These are phyloP conservation scores for Heliothis subflexa DNA, from an alignment of 1,140 invertebrate genomes.

Conservation along the genomic window DNA sequence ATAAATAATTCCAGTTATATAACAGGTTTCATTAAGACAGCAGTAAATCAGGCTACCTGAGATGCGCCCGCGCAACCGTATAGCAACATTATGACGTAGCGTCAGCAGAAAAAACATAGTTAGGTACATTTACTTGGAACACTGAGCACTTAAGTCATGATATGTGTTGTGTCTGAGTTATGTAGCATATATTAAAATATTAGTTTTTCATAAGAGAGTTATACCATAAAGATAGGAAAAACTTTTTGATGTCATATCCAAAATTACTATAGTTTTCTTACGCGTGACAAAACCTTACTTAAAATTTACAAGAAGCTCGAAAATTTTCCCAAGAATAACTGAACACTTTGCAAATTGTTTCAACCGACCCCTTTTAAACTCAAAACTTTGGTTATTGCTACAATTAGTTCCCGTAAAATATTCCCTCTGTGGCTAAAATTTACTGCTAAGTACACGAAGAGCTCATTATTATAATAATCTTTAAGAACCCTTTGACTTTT, in stretches of 20 bases:
- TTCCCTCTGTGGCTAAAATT: conserved; percentile 71
- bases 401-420: conserved; percentile 77
- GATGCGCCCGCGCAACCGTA: conserved; percentile 66
- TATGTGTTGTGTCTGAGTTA: no score
- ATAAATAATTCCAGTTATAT: conserved; percentile 83
- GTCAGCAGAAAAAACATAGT: conserved; percentile 52
- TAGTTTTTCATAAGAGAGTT: no score
- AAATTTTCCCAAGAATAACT: conserved; percentile 61
- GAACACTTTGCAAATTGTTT: conserved; percentile 76
- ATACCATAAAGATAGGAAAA: neutral
- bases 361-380: conserved; percentile 51
- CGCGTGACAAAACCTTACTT: neutral
- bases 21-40: conserved; percentile 84
- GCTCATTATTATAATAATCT: conserved; percentile 65
- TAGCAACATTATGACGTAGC: conserved; percentile 60
- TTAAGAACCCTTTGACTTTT: conserved; percentile 48
- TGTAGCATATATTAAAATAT: no score
- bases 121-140: neutral
- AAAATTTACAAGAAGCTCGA: neutral
- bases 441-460: conserved; percentile 58
- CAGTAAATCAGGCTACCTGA: conserved; percentile 78
- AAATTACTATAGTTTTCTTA: conserved; percentile 16
- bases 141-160: no score
- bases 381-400: conserved; percentile 76
- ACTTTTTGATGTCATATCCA: no score